Percentiles rank a stretch among this genome's conserved stretches.
phyloP scores from a whole-genome alignment of 2,888 invertebrate species.

The Dryobotodes eremita region DNA sequence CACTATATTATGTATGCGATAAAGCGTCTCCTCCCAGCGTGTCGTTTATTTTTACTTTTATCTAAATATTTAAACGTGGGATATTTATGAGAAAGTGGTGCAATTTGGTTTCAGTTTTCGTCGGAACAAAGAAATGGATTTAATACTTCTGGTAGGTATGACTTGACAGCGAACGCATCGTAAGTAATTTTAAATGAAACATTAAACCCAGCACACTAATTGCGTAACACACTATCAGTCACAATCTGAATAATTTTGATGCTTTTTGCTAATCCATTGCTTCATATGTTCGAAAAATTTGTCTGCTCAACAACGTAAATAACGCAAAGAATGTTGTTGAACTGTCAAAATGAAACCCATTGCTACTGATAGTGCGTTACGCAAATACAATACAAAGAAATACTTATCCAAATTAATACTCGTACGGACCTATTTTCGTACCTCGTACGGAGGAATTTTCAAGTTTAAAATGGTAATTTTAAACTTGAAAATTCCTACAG shows the following conservation, averaged over 20 bases:
- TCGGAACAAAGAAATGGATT: neutral
- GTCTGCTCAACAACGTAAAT: too few species aligned
- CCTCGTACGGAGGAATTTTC: slow-evolving; percentile 51
- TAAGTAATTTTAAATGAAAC: neutral
- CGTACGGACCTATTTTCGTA: neutral
- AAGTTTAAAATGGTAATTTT: slow-evolving; percentile 10
- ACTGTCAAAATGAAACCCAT: too few species aligned
- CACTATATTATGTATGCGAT: too few species aligned
- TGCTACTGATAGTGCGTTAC: too few species aligned
- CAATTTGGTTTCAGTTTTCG: neutral
- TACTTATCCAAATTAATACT: neutral
- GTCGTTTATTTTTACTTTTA: neutral
- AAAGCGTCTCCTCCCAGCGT: neutral
- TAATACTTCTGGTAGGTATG: neutral
- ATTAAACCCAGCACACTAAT: neutral
- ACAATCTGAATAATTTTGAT: too few species aligned
- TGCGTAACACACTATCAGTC: too few species aligned
- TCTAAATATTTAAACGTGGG: neutral
- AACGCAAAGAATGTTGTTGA: too few species aligned
- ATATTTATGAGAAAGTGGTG: neutral
- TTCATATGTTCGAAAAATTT: too few species aligned
- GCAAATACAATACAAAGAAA: neutral
- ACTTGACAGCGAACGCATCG: neutral
- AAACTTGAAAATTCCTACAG: slow-evolving; percentile 45
- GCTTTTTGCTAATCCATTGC: too few species aligned